Percentiles rank a stretch among this genome's conserved stretches.
phyloP scores from a whole-genome alignment of 2,113 vertebrate species.

The Catharus fuscescens region DNA sequence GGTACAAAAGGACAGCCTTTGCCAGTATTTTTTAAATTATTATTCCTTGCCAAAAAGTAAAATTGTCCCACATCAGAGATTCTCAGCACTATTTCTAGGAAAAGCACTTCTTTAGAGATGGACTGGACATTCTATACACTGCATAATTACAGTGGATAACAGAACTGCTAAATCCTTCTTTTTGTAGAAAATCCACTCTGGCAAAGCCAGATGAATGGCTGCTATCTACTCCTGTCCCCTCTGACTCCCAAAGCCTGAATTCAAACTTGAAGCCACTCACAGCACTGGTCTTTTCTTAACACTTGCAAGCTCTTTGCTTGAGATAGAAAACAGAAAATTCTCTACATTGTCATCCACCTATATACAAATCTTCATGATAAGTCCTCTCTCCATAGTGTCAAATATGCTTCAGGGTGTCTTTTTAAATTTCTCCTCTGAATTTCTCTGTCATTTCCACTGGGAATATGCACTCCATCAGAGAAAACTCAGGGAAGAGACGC shows the following conservation, averaged over 20 bases:
- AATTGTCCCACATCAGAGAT: not conserved
- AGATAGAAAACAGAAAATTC: not conserved
- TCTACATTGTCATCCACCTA: not conserved
- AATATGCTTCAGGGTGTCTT: not conserved
- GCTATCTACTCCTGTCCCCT: not conserved
- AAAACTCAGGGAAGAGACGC: not conserved
- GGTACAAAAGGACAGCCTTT: not conserved
- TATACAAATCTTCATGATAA: not conserved
- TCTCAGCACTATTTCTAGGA: not conserved
- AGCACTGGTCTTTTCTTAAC: not conserved
- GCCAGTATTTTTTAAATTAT: not conserved
- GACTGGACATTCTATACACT: not conserved
- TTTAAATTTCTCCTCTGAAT: not conserved
- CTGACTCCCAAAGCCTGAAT: not conserved
- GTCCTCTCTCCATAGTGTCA: not conserved
- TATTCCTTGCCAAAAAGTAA: not conserved
- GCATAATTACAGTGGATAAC: not conserved
- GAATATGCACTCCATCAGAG: not conserved
- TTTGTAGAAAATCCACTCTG: not conserved
- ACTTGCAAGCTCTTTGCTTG: not conserved
- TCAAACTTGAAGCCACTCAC: not conserved
- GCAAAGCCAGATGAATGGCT: constrained; percentile 8
- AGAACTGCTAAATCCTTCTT: not conserved
- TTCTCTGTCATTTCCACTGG: not conserved
- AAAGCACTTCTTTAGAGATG: not conserved